A percentile compares a stretch with the other conserved stretches of the same genome.
These are phyloP conservation scores for Nyctalus aviator DNA, from an alignment of 2,797 vertebrate species.

Conservation along the genomic window DNA sequence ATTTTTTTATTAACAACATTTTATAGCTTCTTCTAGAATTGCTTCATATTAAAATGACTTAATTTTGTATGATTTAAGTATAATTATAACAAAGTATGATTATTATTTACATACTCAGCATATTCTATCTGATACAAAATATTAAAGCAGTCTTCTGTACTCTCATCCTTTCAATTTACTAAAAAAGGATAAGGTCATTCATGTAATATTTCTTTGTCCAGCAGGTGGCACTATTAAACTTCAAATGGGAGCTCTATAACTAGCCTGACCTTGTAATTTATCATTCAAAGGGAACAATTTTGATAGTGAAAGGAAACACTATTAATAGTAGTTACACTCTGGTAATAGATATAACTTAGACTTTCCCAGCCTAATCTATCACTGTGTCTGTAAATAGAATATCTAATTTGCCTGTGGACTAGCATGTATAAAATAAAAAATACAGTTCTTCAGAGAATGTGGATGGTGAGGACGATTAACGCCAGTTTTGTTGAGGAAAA, in stretches of 20 bases:
- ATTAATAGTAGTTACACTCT: neutral
- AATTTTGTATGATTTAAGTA: neutral
- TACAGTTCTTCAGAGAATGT: no score
- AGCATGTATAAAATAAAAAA: no score
- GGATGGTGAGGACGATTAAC: no score
- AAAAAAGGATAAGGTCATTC: neutral
- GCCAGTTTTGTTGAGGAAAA: no score
- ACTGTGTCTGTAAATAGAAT: neutral
- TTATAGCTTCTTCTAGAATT: constrained; percentile 10
- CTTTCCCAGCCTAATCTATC: neutral
- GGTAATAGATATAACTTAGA: neutral
- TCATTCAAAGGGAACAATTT: neutral
- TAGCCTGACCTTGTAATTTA: neutral
- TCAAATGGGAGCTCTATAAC: neutral
- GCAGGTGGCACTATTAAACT: constrained; percentile 69
- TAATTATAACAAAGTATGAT: neutral
- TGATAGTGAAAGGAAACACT: neutral
- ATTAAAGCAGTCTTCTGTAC: neutral
- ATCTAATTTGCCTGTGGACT: neutral
- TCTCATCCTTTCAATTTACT: neutral
- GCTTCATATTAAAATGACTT: neutral
- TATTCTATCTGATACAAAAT: neutral
- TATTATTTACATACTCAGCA: neutral
- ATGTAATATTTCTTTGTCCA: constrained; percentile 22
- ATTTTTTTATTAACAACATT: constrained; percentile 29